Conservation (phyloP, 2,888 invertebrate genomes). For the Drosophila pseudotalamancana region DNA sequence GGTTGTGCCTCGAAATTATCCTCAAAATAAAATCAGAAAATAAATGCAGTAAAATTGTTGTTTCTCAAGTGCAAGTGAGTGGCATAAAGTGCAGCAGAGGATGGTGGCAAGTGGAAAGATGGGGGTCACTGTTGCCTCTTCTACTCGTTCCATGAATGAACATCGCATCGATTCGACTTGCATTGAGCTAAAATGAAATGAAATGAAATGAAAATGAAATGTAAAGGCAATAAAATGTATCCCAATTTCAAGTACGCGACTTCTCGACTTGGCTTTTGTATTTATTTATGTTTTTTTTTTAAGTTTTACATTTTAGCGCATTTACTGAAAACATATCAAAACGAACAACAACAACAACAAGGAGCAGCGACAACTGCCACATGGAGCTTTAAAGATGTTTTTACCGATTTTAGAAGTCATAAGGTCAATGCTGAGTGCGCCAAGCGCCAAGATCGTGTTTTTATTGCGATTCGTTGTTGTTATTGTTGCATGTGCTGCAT, state of each 20-base stretch:
- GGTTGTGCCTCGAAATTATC: constrained; percentile 50
- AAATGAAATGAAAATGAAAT: constrained; percentile 17
- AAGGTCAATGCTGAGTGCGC: constrained; percentile 80
- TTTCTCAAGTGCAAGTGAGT: constrained; percentile 34
- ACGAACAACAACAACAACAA: constrained; percentile 33
- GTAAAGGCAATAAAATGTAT: constrained; percentile 67
- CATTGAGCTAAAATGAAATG: constrained; percentile 22
- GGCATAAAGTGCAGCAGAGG: constrained; percentile 2
- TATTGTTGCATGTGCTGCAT: constrained; percentile 27
- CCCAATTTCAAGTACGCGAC: constrained; percentile 74
- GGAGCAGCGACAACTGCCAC: constrained; percentile 53
- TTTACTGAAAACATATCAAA: constrained; percentile 53
- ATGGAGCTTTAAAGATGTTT: constrained; percentile 81
- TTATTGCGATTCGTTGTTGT: constrained; percentile 58
- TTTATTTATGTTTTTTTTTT: too few relatives aligned
- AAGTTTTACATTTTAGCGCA: too few relatives aligned
- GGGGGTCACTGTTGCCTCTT: constrained; percentile 14
- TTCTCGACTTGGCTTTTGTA: constrained; percentile 62
- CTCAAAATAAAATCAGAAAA: constrained; percentile 40
- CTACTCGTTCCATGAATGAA: constrained; percentile 35
- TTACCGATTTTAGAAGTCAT: constrained; percentile 82
- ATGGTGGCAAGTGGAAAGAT: neutral
- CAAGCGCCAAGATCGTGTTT: constrained; percentile 74
- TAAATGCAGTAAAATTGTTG: too few relatives aligned
- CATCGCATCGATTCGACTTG: constrained; percentile 24